These are phyloP conservation scores for Tortricodes alternella DNA, from an alignment of 2,888 invertebrate species.

Conservation along the genomic window DNA sequence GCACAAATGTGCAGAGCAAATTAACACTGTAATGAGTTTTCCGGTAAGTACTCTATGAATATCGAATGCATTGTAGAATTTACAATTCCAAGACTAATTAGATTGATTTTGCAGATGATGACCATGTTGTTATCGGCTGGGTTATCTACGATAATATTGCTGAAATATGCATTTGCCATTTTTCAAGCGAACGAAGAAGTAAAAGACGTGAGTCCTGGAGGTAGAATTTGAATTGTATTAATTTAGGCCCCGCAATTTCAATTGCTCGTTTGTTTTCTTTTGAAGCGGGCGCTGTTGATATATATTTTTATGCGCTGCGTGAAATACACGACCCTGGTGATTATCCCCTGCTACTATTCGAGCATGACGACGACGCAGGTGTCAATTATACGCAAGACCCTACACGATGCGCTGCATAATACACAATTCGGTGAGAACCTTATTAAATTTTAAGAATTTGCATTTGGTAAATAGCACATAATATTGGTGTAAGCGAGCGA, in stretches of 20 bases:
- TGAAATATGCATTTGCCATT: slow-evolving; percentile 51
- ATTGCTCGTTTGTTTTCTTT: neutral
- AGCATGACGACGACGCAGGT: slow-evolving; percentile 57
- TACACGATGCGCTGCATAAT: slow-evolving; percentile 63
- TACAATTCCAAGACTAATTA: neutral
- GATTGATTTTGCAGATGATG: slow-evolving; percentile 52
- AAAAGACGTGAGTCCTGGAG: slow-evolving; percentile 39
- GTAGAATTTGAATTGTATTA: too few species aligned
- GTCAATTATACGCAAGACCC: slow-evolving; percentile 49
- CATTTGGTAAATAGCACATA: too few species aligned
- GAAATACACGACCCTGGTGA: slow-evolving; percentile 55
- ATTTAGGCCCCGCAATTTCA: neutral
- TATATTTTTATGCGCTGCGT: slow-evolving; percentile 49
- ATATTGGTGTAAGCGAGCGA: too few species aligned
- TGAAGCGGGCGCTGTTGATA: slow-evolving; percentile 35
- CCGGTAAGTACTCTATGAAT: slow-evolving; percentile 49
- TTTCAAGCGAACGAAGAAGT: slow-evolving; percentile 44
- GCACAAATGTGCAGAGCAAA: slow-evolving; percentile 57
- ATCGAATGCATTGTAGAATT: neutral
- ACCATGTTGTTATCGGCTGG: slow-evolving; percentile 57
- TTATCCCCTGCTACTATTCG: slow-evolving; percentile 61
- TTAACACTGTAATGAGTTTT: slow-evolving; percentile 61
- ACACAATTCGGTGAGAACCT: slow-evolving; percentile 47
- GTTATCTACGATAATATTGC: slow-evolving; percentile 54
- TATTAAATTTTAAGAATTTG: slow-evolving; percentile 19